These are phyloP conservation scores for Drosophila anomalata DNA, from an alignment of 2,888 invertebrate species.

Conservation along the genomic window DNA sequence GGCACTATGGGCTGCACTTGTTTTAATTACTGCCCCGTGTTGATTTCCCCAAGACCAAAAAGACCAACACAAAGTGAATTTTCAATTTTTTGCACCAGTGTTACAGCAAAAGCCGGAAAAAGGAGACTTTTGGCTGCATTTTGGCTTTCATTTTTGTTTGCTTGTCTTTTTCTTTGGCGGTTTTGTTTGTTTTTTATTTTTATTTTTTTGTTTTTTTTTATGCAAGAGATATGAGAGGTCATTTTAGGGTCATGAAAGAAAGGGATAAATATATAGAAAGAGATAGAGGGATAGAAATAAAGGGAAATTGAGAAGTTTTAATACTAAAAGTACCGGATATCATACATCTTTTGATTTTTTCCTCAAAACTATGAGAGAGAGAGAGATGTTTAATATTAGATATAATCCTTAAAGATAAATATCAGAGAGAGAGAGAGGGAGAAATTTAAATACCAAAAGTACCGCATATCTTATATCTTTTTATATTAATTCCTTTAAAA, in stretches of 20 bases:
- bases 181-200: conserved; percentile 9
- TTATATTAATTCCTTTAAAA: too few relatives aligned
- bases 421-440: too few relatives aligned
- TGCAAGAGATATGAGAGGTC: background rate
- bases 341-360: too few relatives aligned
- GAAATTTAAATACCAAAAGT: too few relatives aligned
- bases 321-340: too few relatives aligned
- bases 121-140: conserved; percentile 1
- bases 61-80: conserved; percentile 36
- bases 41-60: conserved; percentile 25
- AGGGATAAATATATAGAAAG: too few relatives aligned
- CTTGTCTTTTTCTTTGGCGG: background rate
- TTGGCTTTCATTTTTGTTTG: conserved; percentile 15
- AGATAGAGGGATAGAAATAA: too few relatives aligned
- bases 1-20: conserved; percentile 16
- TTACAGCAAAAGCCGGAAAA: background rate
- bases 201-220: background rate
- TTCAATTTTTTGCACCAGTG: conserved; percentile 28
- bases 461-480: too few relatives aligned
- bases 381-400: too few relatives aligned
- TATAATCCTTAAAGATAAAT: too few relatives aligned
- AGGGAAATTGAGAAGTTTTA: too few relatives aligned
- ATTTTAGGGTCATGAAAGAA: background rate
- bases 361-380: too few relatives aligned
- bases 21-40: conserved; percentile 47